Evolutionary conservation across 2,888 invertebrate species (phyloP), one percentile per base, ranked within the genome.

Genomic region (Platycnemis pennipes): DNA sequence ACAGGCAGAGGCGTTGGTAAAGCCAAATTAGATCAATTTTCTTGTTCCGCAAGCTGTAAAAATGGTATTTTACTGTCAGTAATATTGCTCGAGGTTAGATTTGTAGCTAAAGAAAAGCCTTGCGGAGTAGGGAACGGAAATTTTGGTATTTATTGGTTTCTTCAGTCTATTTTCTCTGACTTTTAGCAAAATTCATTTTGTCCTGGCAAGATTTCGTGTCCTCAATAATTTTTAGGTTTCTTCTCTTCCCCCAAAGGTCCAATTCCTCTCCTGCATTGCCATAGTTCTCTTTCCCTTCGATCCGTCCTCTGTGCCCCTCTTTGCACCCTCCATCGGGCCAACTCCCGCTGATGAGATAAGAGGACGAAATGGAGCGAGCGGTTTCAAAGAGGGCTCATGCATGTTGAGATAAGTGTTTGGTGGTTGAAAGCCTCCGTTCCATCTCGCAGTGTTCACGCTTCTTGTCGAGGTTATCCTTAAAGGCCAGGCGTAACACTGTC

Each of bases 301-400:
- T n/a, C 26, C 63, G 26, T 77, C 37, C 8, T 37, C 37, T 77
- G 13, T 5, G n/a, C 4, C 69, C 0, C 77, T 37, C 31, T 16
- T 31, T 31, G 31, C 37, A 77, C 63, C 63, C 63, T 63, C 26
- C 63, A 11, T 26, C n/a, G 26, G 11, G 22, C n/a, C 5, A 31
- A 77, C 77, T 77, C 77, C 7, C 77, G 77, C 37, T 77, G 77
- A 77, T 77, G 77, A 77, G 77, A 77, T 77, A 77, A 37, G 37
- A 1, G 37, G 13, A 5, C n/a, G 31, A 77, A 26, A 77, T 77
- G 77, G 31, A 16, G 37, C 8, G 77, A 11, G 77, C 37, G 77
- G 37, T n/a, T n/a, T n/a, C n/a, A 77, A 77, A n/a, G 77, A 77
- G 13, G 37, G 31, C 8, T 8, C 37, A 37, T 37, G 77, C 37